phyloP scores from a whole-genome alignment of 2,797 vertebrate genomes.

The Phrynocephalus guinanensis region DNA sequence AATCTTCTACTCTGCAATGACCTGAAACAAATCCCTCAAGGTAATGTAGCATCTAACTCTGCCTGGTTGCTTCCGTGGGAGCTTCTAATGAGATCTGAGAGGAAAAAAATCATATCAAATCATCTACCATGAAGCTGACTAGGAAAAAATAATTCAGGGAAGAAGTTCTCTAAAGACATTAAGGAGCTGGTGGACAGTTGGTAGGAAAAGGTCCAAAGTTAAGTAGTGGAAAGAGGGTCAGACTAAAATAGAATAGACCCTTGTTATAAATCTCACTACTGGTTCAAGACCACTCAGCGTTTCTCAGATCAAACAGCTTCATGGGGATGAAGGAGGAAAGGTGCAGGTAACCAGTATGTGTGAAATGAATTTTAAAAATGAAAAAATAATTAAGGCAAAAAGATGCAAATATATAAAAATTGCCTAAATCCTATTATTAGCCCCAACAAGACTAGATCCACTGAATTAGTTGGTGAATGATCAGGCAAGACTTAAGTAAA shows the following conservation, averaged over 20 bases:
- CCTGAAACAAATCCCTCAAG: constrained; percentile 35
- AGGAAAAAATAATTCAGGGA: constrained; percentile 27
- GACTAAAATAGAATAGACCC: neutral
- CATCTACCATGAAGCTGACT: neutral
- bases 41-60: neutral
- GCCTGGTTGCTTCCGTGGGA: constrained; percentile 26
- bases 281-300: too few relatives aligned
- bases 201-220: neutral
- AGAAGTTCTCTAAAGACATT: neutral
- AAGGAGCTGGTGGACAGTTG: too few relatives aligned
- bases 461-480: too few relatives aligned
- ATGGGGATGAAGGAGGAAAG: neutral
- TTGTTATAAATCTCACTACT: neutral
- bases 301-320: neutral
- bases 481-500: too few relatives aligned
- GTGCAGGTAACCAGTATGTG: fast-evolving
- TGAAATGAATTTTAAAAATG: neutral
- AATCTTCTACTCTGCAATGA: neutral
- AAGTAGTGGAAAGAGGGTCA: neutral
- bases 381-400: neutral
- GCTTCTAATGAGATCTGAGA: constrained; percentile 2
- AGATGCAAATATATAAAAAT: neutral
- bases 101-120: constrained; percentile 15
- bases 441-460: too few relatives aligned
- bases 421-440: too few relatives aligned